A percentile compares a stretch with the other conserved stretches of the same genome.
Conservation (phyloP, 1,140 invertebrate species). For the Acarapis woodi region DNA sequence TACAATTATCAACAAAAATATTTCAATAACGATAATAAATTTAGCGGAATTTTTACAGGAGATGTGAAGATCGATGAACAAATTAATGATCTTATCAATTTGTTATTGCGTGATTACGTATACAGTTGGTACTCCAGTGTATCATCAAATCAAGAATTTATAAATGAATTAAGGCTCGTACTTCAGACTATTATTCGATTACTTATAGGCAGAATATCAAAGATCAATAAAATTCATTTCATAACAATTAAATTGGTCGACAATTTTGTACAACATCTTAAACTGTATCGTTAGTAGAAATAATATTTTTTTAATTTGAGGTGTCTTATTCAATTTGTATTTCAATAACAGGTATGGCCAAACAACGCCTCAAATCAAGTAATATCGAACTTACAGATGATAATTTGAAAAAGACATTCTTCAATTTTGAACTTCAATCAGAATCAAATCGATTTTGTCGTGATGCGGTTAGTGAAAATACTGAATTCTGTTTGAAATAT, state of each 20-base stretch:
- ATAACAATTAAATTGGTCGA: slow-evolving; percentile 58
- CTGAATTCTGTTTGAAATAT: slow-evolving; percentile 25
- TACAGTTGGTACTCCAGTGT: slow-evolving; percentile 36
- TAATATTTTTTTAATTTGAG: too few species aligned
- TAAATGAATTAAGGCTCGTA: slow-evolving; percentile 22
- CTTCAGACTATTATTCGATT: slow-evolving; percentile 23
- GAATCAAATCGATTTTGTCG: slow-evolving; percentile 31
- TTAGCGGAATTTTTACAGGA: slow-evolving; percentile 25
- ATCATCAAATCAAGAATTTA: slow-evolving; percentile 24
- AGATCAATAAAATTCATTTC: slow-evolving; percentile 60
- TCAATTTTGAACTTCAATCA: slow-evolving; percentile 56
- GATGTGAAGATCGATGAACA: slow-evolving; percentile 36
- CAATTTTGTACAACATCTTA: slow-evolving; percentile 58
- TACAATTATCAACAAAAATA: too few species aligned
- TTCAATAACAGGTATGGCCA: too few species aligned
- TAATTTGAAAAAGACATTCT: slow-evolving; percentile 42
- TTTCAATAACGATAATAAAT: too few species aligned
- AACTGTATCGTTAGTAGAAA: slow-evolving; percentile 41
- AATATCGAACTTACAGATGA: slow-evolving; percentile 11
- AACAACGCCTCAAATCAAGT: background rate
- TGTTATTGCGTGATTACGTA: slow-evolving; percentile 37
- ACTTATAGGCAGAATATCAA: slow-evolving; percentile 37
- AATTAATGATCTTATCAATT: slow-evolving; percentile 24
- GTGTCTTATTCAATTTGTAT: too few species aligned
- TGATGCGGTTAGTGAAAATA: slow-evolving; percentile 18